Conservation (phyloP, 1,140 invertebrate species). For the Monomorium pharaonis region DNA sequence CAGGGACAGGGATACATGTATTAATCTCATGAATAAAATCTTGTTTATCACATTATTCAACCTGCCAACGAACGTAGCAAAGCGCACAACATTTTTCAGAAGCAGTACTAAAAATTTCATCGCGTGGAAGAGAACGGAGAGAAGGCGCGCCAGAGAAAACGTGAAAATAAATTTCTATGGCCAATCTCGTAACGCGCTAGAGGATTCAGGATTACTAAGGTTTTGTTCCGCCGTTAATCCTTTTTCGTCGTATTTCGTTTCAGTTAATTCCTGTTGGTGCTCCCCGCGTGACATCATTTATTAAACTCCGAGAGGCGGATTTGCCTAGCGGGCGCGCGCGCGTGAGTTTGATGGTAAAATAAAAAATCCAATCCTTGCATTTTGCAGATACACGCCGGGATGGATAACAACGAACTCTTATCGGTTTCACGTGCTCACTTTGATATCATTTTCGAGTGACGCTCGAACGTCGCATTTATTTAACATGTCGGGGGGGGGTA, state of each 20-base stretch:
- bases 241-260: constrained; percentile 53
- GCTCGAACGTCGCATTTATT: not conserved
- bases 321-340: not conserved
- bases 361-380: constrained; percentile 4
- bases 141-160: constrained; percentile 15
- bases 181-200: constrained; percentile 48
- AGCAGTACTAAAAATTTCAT: constrained; percentile 35
- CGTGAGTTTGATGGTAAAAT: constrained; percentile 31
- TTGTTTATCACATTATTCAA: constrained; percentile 32
- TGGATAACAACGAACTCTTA: constrained; percentile 3
- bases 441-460: not conserved
- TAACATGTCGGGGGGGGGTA: not conserved
- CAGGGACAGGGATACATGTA: not conserved
- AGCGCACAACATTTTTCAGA: constrained; percentile 45
- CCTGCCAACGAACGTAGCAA: not conserved
- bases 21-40: constrained; percentile 42
- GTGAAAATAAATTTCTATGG: constrained; percentile 53
- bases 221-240: constrained; percentile 52
- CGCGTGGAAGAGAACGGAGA: not conserved
- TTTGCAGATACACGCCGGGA: not conserved
- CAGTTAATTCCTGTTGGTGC: constrained; percentile 50
- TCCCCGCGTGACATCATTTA: constrained; percentile 60
- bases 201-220: constrained; percentile 46
- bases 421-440: not conserved
- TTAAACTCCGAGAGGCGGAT: constrained; percentile 15